A percentile compares a stretch with the other conserved stretches of the same genome.
Conservation (phyloP, 2,113 vertebrate species). For the Cranoglanis bouderius region DNA sequence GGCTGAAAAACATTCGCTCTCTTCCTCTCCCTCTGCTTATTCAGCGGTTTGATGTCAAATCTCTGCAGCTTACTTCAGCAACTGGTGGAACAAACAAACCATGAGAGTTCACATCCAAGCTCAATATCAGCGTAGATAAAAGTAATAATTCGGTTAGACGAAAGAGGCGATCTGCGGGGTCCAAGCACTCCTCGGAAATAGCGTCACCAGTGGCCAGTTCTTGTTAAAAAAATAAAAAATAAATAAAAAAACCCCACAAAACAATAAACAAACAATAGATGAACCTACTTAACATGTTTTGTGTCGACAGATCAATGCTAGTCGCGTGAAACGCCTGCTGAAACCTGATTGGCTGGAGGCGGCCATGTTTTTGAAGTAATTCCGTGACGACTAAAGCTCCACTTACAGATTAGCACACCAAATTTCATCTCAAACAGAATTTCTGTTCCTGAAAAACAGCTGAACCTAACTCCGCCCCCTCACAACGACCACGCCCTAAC, state of each 20-base stretch:
- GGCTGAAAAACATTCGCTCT: not conserved
- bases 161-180: no score
- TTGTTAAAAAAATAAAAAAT: no score
- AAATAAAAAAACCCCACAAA: no score
- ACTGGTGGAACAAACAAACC: not conserved
- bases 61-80: constrained; percentile 12
- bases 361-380: not conserved
- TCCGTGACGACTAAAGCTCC: not conserved
- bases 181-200: not conserved
- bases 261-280: not conserved
- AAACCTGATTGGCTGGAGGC: not conserved
- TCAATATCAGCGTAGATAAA: not conserved
- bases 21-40: constrained; percentile 45
- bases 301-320: not conserved
- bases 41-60: constrained; percentile 49
- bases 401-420: not conserved
- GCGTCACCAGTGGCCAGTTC: not conserved
- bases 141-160: not conserved
- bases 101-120: not conserved
- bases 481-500: not conserved
- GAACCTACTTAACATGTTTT: not conserved
- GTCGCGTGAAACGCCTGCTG: not conserved
- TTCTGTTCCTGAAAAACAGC: not conserved
- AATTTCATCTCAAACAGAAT: not conserved
- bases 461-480: not conserved